Percentiles rank a stretch among this genome's conserved stretches.
These are phyloP conservation scores for Apodemus sylvaticus DNA, from an alignment of 2,113 vertebrate species.

Conservation along the genomic window DNA sequence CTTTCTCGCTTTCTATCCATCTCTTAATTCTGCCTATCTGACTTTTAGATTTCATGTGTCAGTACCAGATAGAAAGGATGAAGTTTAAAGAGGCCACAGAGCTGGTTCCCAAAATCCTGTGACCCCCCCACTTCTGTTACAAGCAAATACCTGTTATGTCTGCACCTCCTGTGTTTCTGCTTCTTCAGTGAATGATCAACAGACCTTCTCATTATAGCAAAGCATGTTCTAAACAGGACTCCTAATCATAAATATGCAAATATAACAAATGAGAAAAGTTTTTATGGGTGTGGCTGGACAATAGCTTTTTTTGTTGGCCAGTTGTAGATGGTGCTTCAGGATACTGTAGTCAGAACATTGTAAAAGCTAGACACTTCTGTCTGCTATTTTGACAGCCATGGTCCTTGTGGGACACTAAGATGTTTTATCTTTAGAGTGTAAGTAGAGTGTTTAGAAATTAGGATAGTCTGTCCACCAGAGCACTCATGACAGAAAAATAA, in stretches of 20 bases:
- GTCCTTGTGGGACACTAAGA: neutral
- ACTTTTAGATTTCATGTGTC: neutral
- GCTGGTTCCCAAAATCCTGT: neutral
- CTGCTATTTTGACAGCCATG: neutral
- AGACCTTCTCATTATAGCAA: neutral
- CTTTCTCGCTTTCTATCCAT: neutral
- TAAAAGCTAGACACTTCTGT: neutral
- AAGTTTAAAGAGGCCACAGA: neutral
- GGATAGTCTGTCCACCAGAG: neutral
- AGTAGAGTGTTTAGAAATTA: neutral
- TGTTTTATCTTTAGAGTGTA: neutral
- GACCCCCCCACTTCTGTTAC: neutral
- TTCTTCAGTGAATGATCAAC: neutral
- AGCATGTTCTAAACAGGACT: neutral
- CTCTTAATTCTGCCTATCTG: neutral
- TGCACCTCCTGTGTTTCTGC: neutral
- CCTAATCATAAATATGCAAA: neutral
- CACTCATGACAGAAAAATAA: neutral
- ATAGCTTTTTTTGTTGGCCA: neutral
- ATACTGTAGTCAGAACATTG: neutral
- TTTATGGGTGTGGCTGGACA: neutral
- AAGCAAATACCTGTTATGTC: neutral
- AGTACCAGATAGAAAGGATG: neutral
- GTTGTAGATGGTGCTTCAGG: neutral
- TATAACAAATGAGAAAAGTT: neutral